A percentile compares a stretch with the other conserved stretches of the same genome.
Conservation (phyloP, 1,140 invertebrate genomes). For the Eriosoma lanigerum region DNA sequence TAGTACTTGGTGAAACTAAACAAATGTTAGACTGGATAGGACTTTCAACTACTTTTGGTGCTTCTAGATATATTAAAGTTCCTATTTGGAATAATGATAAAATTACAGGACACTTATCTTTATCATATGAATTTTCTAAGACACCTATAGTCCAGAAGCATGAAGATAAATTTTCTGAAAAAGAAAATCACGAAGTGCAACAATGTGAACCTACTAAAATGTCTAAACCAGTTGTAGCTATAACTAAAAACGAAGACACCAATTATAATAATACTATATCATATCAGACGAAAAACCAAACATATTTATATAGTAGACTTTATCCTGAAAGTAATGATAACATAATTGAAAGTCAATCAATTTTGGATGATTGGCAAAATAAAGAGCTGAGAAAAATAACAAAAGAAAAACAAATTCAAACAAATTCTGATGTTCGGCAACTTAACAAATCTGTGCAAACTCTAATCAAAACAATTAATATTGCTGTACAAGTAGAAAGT, state of each 20-base stretch:
- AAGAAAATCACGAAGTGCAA: not conserved
- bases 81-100: conserved; percentile 41
- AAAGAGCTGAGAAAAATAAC: not conserved
- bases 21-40: conserved; percentile 43
- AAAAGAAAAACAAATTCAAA: not conserved
- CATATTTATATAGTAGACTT: not conserved
- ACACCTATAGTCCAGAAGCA: not conserved
- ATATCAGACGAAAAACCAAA: not conserved
- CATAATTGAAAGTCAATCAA: not conserved
- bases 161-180: conserved; percentile 19
- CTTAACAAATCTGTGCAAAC: too few relatives aligned
- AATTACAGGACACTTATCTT: conserved; percentile 33
- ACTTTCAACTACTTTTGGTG: not conserved
- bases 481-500: not conserved
- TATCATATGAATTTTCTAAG: conserved; percentile 42
- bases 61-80: conserved; percentile 26
- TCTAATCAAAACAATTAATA: too few relatives aligned
- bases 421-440: too few relatives aligned
- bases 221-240: not conserved
- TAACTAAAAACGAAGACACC: not conserved
- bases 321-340: not conserved
- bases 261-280: not conserved
- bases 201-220: not conserved
- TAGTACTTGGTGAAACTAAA: conserved; percentile 41
- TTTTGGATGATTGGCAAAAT: not conserved